These are phyloP conservation scores for Ornithoptera alexandrae DNA, from an alignment of 2,888 invertebrate species.

Conservation along the genomic window DNA sequence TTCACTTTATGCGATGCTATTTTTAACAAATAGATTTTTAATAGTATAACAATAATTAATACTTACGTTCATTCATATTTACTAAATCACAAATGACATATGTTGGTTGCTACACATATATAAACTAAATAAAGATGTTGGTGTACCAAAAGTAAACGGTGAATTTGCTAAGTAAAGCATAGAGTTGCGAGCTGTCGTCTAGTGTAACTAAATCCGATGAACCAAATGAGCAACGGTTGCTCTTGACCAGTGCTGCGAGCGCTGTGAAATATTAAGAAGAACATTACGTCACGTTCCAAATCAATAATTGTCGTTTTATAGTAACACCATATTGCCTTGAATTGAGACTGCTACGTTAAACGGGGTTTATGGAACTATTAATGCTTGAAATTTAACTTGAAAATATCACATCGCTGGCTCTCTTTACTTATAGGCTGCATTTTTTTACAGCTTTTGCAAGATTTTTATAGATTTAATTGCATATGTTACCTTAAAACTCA, in stretches of 20 bases:
- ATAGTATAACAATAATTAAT: not conserved
- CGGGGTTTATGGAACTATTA: constrained; percentile 3
- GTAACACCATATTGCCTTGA: constrained; percentile 7
- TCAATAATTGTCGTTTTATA: constrained; percentile 41
- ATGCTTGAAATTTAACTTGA: constrained; percentile 5
- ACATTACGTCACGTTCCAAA: constrained; percentile 45
- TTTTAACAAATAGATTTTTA: not conserved
- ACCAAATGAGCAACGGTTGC: constrained; percentile 28
- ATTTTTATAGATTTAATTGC: too few species aligned
- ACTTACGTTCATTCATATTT: constrained; percentile 27
- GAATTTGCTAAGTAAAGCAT: constrained; percentile 1
- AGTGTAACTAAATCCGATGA: constrained; percentile 23
- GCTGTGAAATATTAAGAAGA: constrained; percentile 24
- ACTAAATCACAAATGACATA: not conserved
- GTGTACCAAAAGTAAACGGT: not conserved
- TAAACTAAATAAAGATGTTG: not conserved
- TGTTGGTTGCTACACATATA: not conserved
- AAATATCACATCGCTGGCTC: not conserved
- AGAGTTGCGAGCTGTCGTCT: constrained; percentile 20
- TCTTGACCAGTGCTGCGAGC: constrained; percentile 17
- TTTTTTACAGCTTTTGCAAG: too few species aligned
- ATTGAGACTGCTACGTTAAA: constrained; percentile 5
- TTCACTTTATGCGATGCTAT: not conserved
- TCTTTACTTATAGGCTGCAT: not conserved
- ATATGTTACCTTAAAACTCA: too few species aligned